Base-by-base conservation (phyloP, 2,113 vertebrate species). In the Numenius arquata region DNA sequence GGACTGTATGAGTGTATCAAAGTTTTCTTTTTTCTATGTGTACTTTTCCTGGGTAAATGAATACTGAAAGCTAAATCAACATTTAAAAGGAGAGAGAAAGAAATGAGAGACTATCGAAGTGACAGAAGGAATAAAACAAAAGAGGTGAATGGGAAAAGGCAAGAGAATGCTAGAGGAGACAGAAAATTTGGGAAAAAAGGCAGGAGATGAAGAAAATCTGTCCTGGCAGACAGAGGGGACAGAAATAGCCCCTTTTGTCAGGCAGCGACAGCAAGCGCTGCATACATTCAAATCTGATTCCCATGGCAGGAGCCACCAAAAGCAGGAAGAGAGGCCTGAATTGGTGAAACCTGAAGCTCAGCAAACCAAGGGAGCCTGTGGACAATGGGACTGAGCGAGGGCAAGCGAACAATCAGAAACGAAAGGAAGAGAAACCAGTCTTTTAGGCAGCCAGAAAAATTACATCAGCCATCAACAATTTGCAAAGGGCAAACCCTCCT, bases 181-280 rank as follows among this genome's bases (percentile, higher is more conserved):
- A 91, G 52, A 96, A 95, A 77, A 82, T 77, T 63, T 40, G 53
- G 77, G 67, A 80, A 53, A 53, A 82, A 71, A 66, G 38, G 41
- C 85, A 74, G 19, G 68, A 88, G 50, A 88, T 58, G 36, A 89
- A 61, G 82, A 85, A 79, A 88, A 93, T 75, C 29, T 80, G 10
- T 80, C 50, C 71, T 79, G 89, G 94, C 83, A 77, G 65, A 84
- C 14, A 93, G 68, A 94, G 43, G 48, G 22, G 50, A 83, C 71
- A 66, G 72, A 96, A 96, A 91, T 56, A 96, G 55, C 18, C 47
- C 52, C 36, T 80, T 91, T 91, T 67, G 84, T 62, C 56, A 80
- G 90, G 55, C 59, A 55, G 59, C 1, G 2, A 38, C 38, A 77
- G 58, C 43, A 79, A 78, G 48, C 4, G 5, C 70, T 56, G 78